A percentile compares a stretch with the other conserved stretches of the same genome.
These are phyloP conservation scores for Oceanodroma tethys DNA, from an alignment of 2,113 vertebrate genomes.

Conservation along the genomic window DNA sequence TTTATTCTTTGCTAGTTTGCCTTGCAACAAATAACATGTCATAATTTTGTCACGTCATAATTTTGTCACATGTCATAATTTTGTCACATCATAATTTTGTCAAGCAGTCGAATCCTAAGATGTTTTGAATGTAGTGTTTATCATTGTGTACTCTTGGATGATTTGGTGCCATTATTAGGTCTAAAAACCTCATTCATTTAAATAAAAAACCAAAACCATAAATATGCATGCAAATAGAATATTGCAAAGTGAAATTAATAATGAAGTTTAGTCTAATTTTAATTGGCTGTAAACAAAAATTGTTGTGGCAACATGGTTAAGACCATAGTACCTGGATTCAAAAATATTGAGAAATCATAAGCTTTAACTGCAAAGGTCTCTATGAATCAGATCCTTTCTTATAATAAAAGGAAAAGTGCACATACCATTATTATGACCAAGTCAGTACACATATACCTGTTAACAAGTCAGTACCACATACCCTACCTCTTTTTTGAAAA, in stretches of 20 bases:
- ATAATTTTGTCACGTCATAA: too few relatives aligned
- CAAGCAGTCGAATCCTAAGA: not conserved
- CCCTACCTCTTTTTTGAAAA: not conserved
- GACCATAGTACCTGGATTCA: not conserved
- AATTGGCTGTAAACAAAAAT: not conserved
- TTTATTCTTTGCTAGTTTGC: not conserved
- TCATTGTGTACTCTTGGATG: not conserved
- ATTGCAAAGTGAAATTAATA: not conserved
- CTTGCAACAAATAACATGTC: not conserved
- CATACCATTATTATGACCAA: not conserved
- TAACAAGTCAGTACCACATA: not conserved
- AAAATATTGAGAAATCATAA: not conserved
- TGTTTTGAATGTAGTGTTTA: not conserved
- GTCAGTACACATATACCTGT: not conserved
- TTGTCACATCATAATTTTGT: not conserved
- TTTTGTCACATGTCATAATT: too few relatives aligned
- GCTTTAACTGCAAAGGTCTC: not conserved
- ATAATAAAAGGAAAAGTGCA: not conserved
- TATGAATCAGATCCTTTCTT: not conserved
- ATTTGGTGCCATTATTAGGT: not conserved
- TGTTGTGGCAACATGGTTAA: not conserved
- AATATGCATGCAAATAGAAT: not conserved
- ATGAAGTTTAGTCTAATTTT: not conserved
- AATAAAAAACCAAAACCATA: not conserved
- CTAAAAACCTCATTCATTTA: not conserved